Percentiles rank a stretch among this genome's conserved stretches.
phyloP scores from a whole-genome alignment of 2,113 vertebrate genomes.

The Pogonocichla stellata region DNA sequence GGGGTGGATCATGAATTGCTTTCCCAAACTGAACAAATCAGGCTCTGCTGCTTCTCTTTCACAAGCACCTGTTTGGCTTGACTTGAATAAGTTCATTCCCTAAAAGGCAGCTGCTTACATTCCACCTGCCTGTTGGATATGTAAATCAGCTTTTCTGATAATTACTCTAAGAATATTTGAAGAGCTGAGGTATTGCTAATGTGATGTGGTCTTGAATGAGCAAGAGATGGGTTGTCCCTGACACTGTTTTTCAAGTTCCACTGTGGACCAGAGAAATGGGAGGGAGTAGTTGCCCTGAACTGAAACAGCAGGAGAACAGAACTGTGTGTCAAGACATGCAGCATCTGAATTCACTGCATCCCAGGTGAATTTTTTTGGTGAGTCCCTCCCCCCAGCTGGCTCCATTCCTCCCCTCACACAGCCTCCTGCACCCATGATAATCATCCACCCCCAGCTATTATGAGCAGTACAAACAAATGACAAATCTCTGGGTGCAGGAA shows the following conservation, averaged over 20 bases:
- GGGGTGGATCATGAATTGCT: neutral
- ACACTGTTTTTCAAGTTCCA: neutral
- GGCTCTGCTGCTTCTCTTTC: neutral
- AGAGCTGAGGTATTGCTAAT: neutral
- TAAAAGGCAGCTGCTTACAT: neutral
- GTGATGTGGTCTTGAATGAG: neutral
- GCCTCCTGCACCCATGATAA: conserved; percentile 47
- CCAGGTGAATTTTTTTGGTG: neutral
- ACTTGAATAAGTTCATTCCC: neutral
- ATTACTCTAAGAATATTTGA: neutral
- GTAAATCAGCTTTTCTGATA: neutral
- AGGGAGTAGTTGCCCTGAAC: neutral
- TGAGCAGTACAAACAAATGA: conserved; percentile 84
- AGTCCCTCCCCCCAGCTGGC: neutral
- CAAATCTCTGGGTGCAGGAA: conserved; percentile 81
- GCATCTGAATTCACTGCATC: neutral
- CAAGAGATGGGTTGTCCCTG: neutral
- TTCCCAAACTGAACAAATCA: neutral
- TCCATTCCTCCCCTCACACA: neutral
- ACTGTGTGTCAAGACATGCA: neutral
- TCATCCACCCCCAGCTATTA: conserved; percentile 71
- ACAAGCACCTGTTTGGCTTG: neutral
- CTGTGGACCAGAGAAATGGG: neutral
- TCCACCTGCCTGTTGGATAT: neutral
- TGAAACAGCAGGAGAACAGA: neutral